Evolutionary conservation across 2,113 vertebrate species (phyloP).

Genomic region (Muntiacus reevesi): DNA sequence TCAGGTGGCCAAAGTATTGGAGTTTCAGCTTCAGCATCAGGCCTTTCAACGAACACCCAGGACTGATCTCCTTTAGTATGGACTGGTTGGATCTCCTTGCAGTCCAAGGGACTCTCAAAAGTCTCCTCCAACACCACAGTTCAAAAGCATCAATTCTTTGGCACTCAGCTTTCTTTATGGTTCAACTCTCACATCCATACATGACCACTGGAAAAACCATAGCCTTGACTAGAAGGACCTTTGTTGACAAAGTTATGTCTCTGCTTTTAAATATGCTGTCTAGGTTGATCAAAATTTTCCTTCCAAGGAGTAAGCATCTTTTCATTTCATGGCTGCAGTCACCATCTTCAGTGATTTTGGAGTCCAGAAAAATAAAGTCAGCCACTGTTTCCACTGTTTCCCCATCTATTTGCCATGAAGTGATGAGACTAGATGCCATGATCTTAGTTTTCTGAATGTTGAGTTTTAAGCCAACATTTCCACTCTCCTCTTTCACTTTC

Average conservation of each 20-base stretch:
- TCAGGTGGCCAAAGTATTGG: background rate
- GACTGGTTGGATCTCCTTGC: background rate
- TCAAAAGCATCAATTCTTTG: background rate
- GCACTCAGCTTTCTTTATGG: background rate
- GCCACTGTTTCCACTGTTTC: background rate
- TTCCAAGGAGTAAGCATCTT: accelerated
- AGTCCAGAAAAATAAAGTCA: background rate
- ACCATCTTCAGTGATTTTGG: background rate
- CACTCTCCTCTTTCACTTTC: background rate
- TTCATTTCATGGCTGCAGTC: background rate
- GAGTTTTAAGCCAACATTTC: background rate
- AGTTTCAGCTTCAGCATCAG: background rate
- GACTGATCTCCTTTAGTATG: background rate
- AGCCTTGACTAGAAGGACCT: background rate
- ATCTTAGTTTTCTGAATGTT: background rate
- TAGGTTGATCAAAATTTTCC: background rate
- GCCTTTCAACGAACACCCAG: background rate
- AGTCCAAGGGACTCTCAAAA: background rate
- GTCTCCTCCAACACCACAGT: background rate
- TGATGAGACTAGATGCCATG: background rate
- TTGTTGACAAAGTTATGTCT: background rate
- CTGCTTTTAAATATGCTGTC: background rate
- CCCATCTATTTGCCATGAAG: background rate
- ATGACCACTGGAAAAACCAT: background rate
- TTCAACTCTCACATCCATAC: background rate